Percentiles rank a stretch among this genome's conserved stretches.
Evolutionary conservation across 2,888 invertebrate genomes (phyloP).

Genomic region (Eulithis prunata): DNA sequence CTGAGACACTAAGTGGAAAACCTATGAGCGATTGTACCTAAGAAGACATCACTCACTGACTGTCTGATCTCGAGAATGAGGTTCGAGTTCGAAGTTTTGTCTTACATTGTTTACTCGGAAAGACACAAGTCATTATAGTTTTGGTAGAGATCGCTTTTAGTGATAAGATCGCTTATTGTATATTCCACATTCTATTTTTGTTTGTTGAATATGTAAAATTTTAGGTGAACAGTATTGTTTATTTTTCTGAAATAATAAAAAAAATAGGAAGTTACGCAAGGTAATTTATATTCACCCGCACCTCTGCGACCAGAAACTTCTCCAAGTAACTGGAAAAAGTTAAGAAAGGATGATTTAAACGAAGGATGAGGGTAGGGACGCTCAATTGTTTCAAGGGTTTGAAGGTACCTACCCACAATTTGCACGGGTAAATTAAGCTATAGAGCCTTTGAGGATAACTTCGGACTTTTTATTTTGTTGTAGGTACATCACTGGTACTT

Average conservation of each 20-base stretch:
- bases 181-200: no score
- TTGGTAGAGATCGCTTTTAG: no score
- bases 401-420: slow-evolving; percentile 33
- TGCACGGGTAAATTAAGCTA: slow-evolving; percentile 39
- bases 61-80: no score
- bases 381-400: slow-evolving; percentile 40
- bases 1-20: no score
- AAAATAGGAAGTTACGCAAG: slow-evolving; percentile 1
- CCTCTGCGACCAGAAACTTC: slow-evolving; percentile 27
- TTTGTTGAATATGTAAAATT: no score
- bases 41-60: no score
- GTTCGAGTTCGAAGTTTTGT: no score
- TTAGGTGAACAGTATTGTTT: no score
- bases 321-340: slow-evolving; percentile 40
- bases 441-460: slow-evolving; percentile 35
- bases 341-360: slow-evolving; percentile 45
- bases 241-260: background rate
- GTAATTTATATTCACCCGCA: slow-evolving; percentile 36
- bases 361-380: slow-evolving; percentile 33
- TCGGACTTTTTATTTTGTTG: slow-evolving; percentile 20
- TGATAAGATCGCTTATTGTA: no score
- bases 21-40: no score
- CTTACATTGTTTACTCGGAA: no score
- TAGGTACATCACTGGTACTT: background rate
- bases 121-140: no score